Conservation (phyloP, 2,888 invertebrate genomes). For the Euclidia mi region DNA sequence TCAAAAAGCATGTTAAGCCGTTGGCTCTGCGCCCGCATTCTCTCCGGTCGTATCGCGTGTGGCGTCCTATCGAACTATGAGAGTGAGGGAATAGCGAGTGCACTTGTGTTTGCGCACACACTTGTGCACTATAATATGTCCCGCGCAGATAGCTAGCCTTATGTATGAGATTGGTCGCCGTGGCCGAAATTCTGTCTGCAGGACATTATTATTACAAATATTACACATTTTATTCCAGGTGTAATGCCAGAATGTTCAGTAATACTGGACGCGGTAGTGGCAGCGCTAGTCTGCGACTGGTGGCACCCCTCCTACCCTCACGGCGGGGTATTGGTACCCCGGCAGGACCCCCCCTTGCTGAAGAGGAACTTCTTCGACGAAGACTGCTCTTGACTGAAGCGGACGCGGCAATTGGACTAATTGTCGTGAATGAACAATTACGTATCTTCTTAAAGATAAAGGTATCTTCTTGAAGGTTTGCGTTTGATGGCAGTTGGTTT, state of each 20-base stretch:
- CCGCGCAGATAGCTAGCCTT: too few species aligned
- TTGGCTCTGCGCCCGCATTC: too few species aligned
- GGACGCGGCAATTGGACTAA: conserved; percentile 3
- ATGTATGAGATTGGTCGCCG: too few species aligned
- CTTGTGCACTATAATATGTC: too few species aligned
- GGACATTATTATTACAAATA: too few species aligned
- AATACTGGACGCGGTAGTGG: conserved; percentile 73
- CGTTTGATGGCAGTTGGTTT: too few species aligned
- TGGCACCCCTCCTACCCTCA: conserved; percentile 71
- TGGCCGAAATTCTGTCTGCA: too few species aligned
- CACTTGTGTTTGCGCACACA: neutral
- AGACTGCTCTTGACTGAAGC: conserved; percentile 26
- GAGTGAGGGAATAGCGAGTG: neutral
- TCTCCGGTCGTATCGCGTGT: too few species aligned
- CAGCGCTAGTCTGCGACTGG: conserved; percentile 72
- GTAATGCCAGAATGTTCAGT: conserved; percentile 74
- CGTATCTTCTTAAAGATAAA: too few species aligned
- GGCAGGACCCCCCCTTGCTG: conserved; percentile 31
- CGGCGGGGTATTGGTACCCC: conserved; percentile 26
- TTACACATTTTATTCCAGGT: conserved; percentile 28
- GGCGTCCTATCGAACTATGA: neutral
- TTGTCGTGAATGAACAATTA: conserved; percentile 6
- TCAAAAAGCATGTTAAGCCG: too few species aligned
- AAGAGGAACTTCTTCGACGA: conserved; percentile 49
- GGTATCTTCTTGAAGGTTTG: too few species aligned